Base-by-base conservation (phyloP, 2,113 vertebrate genomes). In the Ictalurus punctatus region DNA sequence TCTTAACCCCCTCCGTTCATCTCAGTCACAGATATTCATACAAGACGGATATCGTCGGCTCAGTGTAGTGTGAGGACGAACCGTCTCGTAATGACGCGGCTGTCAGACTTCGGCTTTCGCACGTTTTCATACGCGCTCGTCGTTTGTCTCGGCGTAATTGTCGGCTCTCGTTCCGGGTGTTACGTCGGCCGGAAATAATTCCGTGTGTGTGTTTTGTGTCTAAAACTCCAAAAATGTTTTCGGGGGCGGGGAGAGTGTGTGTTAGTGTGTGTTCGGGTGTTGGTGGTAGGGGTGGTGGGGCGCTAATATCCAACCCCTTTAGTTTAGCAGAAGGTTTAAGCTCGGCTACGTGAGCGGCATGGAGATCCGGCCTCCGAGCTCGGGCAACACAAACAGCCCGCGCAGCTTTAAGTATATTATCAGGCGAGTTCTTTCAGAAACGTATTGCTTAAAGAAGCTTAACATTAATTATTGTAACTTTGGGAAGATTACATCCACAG, bases 401-500 rank as follows among this genome's bases (percentile, higher is more conserved):
- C 96, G 95, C 96, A 96, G 94, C 97, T 97, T 96, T 97, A 97
- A 99, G 97, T 98, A 97, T 97, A 98, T 99, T 98, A 98, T 99
- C 97, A 96, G 97, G 94, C 95, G 96, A 95, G 96, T 98, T 98
- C 97, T 98, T 99, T 99, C 96, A 98, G 96, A 97, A 97, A 98
- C 96, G 97, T 97, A 97, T 98, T 98, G 97, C 97, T 86, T 97
- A 97, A 98, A 98, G 98, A 98, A 99, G 98, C 98, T 99, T 99
- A 99, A 98, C 98, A 99, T 99, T 99, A 99, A 99, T 99, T 98
- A 98, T 98, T 99, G 98, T 98, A 99, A 99, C 97, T 99, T 97
- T 97, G 97, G 97, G 97, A 97, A 98, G 98, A 99, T 99, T 99
- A 99, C 98, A 99, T 97, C 97, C 97, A 95, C 94, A 96, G 95